These are phyloP conservation scores for Scomber japonicus DNA, from an alignment of 2,113 vertebrate species.

Conservation along the genomic window DNA sequence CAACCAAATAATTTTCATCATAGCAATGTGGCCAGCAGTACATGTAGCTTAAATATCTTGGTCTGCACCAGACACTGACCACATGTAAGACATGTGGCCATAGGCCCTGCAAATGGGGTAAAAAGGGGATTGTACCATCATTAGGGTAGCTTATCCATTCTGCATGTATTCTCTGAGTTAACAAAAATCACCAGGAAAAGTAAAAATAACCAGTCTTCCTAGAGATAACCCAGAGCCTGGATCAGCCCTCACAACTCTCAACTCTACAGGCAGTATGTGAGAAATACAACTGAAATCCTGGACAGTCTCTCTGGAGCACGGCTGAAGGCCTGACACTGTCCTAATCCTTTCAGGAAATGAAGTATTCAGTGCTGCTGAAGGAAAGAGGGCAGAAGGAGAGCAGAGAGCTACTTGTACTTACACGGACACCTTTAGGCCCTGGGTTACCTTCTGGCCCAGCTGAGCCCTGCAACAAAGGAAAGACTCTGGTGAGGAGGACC, in stretches of 20 bases:
- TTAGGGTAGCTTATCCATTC: not conserved
- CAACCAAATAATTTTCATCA: no score
- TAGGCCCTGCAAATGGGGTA: no score
- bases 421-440: slow-evolving; percentile 94
- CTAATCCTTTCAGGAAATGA: slow-evolving; percentile 77
- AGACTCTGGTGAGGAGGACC: slow-evolving; percentile 47
- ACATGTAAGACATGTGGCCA: no score
- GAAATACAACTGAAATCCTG: slow-evolving; percentile 38
- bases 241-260: slow-evolving; percentile 34
- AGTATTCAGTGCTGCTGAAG: slow-evolving; percentile 28
- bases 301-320: slow-evolving; percentile 23
- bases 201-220: slow-evolving; percentile 26
- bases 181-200: no score
- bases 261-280: slow-evolving; percentile 14
- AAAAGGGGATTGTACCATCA: not conserved
- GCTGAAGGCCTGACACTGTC: slow-evolving; percentile 42
- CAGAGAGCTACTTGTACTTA: slow-evolving; percentile 84
- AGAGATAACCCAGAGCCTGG: slow-evolving; percentile 36
- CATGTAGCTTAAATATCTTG: no score
- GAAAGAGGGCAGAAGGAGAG: slow-evolving; percentile 12
- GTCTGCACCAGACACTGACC: no score
- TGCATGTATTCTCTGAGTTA: not conserved
- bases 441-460: slow-evolving; percentile 94
- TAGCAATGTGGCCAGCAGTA: no score
- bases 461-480: slow-evolving; percentile 88